Conservation (phyloP, 2,113 vertebrate genomes). For the Chaetops frenatus region DNA sequence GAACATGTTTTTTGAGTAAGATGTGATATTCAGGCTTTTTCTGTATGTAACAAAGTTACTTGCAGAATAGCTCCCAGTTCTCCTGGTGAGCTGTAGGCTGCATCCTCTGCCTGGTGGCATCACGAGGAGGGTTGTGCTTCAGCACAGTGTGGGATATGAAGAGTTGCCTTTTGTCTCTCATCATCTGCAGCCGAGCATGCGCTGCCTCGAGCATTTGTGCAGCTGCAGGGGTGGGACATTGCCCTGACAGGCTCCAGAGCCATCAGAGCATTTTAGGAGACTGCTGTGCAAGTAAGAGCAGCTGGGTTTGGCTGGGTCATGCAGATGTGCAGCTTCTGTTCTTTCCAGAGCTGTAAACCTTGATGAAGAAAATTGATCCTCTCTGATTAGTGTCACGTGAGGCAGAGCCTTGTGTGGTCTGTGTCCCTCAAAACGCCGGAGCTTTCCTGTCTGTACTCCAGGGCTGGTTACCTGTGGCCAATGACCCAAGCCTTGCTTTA, state of each 20-base stretch:
- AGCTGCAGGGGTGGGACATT: background rate
- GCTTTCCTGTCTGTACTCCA: background rate
- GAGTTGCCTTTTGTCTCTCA: background rate
- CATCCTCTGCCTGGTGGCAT: background rate
- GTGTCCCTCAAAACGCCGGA: background rate
- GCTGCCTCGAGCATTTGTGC: background rate
- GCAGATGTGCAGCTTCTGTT: background rate
- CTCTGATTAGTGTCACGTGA: background rate
- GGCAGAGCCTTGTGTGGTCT: background rate
- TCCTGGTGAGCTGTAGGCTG: background rate
- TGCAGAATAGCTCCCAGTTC: background rate
- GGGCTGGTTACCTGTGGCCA: background rate
- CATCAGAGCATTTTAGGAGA: accelerated
- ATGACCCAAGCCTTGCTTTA: background rate
- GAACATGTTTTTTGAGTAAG: background rate
- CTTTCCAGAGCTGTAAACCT: background rate
- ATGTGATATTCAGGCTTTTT: background rate
- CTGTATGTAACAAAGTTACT: background rate
- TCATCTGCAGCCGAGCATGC: background rate
- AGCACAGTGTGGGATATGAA: background rate
- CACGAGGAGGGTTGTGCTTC: background rate
- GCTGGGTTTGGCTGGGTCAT: background rate
- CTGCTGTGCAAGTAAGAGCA: background rate
- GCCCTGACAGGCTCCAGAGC: background rate
- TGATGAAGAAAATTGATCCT: background rate